phyloP scores from a whole-genome alignment of 2,113 vertebrate genomes.

The Pygoscelis adeliae region DNA sequence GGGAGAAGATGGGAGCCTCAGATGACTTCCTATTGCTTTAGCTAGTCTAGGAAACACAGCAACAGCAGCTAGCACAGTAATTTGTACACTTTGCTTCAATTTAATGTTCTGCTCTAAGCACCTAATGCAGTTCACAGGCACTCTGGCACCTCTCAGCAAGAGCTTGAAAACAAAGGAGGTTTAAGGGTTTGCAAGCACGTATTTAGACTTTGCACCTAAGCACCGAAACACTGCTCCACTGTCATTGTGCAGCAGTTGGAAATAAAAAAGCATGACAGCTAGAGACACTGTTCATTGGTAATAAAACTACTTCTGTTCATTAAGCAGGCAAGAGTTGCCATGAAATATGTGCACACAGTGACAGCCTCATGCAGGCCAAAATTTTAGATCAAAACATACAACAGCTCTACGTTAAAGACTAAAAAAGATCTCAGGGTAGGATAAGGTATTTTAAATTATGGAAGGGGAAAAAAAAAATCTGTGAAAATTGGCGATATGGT shows the following conservation, averaged over 20 bases:
- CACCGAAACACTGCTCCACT: neutral
- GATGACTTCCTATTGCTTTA: neutral
- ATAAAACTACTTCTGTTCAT: neutral
- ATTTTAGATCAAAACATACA: neutral
- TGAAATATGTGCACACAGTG: rapidly evolving
- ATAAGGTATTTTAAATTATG: neutral
- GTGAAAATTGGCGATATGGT: rapidly evolving
- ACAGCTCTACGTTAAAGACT: neutral
- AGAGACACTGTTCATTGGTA: neutral
- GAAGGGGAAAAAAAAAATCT: neutral
- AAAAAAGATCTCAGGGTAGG: neutral
- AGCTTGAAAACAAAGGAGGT: neutral
- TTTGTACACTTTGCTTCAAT: neutral
- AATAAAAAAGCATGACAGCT: conserved; percentile 1
- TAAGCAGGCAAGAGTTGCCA: neutral
- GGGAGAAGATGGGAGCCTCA: neutral
- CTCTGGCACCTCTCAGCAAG: neutral
- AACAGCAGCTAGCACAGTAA: neutral
- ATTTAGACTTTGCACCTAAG: neutral
- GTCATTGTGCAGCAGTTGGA: conserved; percentile 11
- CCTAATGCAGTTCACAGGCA: neutral
- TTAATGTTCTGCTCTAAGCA: neutral
- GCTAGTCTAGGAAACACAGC: neutral
- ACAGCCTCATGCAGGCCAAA: neutral
- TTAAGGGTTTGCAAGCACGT: neutral